Conservation (phyloP, 2,113 vertebrate species). For the Pipra filicauda region DNA sequence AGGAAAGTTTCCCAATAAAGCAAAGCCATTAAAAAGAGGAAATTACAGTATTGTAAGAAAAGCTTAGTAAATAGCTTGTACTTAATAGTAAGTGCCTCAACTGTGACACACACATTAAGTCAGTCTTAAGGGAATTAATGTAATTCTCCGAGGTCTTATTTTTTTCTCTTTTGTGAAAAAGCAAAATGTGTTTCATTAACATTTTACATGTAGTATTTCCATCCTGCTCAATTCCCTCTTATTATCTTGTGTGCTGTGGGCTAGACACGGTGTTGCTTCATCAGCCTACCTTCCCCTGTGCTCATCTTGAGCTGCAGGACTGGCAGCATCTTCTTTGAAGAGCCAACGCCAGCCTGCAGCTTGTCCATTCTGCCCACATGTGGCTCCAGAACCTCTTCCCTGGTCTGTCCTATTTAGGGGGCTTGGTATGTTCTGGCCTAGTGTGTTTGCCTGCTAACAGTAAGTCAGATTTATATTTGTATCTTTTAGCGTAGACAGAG, state of each 20-base stretch:
- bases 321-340: background rate
- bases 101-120: background rate
- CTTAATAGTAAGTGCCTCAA: background rate
- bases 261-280: background rate
- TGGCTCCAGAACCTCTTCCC: background rate
- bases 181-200: background rate
- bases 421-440: background rate
- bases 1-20: background rate
- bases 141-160: background rate
- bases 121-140: background rate
- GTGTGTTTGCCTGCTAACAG: background rate
- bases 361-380: background rate
- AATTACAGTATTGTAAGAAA: background rate
- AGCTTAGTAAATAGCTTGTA: background rate
- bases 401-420: background rate
- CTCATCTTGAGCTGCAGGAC: background rate
- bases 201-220: background rate
- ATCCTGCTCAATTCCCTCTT: background rate
- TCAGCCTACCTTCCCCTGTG: background rate
- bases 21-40: background rate
- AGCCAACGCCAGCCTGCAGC: background rate
- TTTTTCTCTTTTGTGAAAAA: background rate
- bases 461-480: background rate
- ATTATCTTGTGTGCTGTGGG: background rate
- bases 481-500: background rate